phyloP scores from a whole-genome alignment of 2,888 invertebrate species.

The Ormyrus pomaceus region DNA sequence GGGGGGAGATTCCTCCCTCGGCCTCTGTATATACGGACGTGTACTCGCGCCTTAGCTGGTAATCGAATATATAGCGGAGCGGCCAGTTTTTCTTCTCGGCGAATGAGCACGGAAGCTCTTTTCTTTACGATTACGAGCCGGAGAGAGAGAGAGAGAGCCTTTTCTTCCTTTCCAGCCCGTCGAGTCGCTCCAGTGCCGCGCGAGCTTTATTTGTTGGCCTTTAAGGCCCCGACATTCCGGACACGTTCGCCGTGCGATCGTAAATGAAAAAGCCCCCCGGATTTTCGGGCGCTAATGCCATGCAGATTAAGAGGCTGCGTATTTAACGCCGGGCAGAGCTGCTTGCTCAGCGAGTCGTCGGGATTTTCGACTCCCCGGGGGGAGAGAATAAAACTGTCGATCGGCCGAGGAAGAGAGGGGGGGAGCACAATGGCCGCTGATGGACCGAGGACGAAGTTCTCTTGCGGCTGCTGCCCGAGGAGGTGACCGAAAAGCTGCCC shows the following conservation, averaged over 20 bases:
- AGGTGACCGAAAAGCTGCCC: too few species aligned
- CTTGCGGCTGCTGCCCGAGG: too few species aligned
- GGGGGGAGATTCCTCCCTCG: neutral
- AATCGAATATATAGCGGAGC: conserved; percentile 33
- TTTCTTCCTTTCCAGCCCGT: too few species aligned
- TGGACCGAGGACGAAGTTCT: conserved; percentile 59
- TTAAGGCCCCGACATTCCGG: neutral
- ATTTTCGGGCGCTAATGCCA: neutral
- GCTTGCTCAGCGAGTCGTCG: conserved; percentile 36
- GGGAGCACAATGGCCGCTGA: conserved; percentile 62
- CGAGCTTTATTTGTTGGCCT: neutral
- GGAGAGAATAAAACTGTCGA: conserved; percentile 47
- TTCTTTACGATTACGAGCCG: conserved; percentile 47
- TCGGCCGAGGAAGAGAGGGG: neutral
- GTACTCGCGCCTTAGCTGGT: conserved; percentile 3
- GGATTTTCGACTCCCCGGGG: neutral
- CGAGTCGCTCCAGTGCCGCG: neutral
- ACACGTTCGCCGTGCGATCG: too few species aligned
- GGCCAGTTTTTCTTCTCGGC: conserved; percentile 11
- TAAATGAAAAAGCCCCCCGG: too few species aligned
- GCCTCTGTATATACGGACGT: too few species aligned
- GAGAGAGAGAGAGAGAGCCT: too few species aligned
- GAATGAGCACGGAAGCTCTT: conserved; percentile 8
- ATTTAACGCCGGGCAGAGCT: neutral
- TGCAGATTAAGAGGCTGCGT: conserved; percentile 14